phyloP scores from a whole-genome alignment of 2,888 invertebrate genomes.

The Allolobophora icterica region DNA sequence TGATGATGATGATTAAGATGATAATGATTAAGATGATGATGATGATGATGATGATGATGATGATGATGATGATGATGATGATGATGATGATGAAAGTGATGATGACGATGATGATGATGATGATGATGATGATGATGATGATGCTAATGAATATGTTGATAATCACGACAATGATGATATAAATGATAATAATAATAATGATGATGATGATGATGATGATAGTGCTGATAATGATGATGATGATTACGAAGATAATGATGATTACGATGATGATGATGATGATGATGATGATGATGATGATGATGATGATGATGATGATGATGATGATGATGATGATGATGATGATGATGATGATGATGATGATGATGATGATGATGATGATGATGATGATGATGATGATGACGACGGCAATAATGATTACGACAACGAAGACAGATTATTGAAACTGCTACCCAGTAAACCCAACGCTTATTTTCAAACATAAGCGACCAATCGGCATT shows the following conservation, averaged over 20 bases:
- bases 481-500: background rate
- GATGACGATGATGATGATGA: conserved; percentile 5
- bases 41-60: background rate
- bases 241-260: conserved; percentile 17
- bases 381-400: background rate
- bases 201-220: conserved; percentile 19
- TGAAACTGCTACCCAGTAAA: background rate
- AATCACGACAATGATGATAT: background rate
- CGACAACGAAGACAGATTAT: background rate
- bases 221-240: conserved; percentile 28
- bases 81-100: conserved; percentile 15
- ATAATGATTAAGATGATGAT: background rate
- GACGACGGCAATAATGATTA: background rate
- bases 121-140: background rate
- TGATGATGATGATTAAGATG: background rate
- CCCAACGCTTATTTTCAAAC: background rate
- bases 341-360: conserved; percentile 13
- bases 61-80: conserved; percentile 27
- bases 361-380: background rate
- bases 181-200: conserved; percentile 4
- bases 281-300: conserved; percentile 31
- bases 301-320: conserved; percentile 31
- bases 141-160: conserved; percentile 20
- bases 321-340: conserved; percentile 31
- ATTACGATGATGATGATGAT: conserved; percentile 20